Percentiles rank a stretch among this genome's conserved stretches.
These are phyloP conservation scores for Melanerpes formicivorus DNA, from an alignment of 2,113 vertebrate genomes.

Conservation along the genomic window DNA sequence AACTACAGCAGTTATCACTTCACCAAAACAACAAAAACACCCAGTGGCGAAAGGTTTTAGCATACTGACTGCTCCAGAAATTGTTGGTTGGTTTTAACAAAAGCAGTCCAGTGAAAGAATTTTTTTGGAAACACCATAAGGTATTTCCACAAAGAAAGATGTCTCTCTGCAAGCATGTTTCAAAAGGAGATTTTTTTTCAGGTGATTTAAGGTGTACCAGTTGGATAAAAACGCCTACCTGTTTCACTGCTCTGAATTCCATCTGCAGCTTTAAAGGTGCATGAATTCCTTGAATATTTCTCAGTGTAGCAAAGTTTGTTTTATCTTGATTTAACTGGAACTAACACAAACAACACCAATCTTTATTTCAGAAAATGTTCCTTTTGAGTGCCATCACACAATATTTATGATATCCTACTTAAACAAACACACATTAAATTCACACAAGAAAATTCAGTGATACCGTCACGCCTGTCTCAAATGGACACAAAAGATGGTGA, in stretches of 20 bases:
- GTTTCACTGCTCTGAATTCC: slow-evolving; percentile 92
- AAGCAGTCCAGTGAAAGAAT: not conserved
- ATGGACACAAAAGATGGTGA: fast-evolving
- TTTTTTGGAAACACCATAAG: not conserved
- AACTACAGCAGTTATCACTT: not conserved
- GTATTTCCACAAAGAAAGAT: not conserved
- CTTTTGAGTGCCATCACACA: not conserved
- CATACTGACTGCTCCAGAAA: not conserved
- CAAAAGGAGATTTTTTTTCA: not conserved
- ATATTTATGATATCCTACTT: not conserved
- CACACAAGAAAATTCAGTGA: not conserved
- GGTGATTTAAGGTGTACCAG: not conserved
- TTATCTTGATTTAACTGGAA: slow-evolving; percentile 92
- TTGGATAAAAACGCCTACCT: slow-evolving; percentile 73
- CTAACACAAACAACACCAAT: slow-evolving; percentile 71
- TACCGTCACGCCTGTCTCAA: not conserved
- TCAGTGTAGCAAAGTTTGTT: slow-evolving; percentile 88
- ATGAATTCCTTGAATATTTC: slow-evolving; percentile 93
- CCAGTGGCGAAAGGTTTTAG: not conserved
- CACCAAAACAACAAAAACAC: not conserved
- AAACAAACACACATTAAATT: not conserved
- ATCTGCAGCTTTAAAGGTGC: slow-evolving; percentile 93
- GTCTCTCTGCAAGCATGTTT: not conserved
- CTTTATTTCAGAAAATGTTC: not conserved
- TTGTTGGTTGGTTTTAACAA: not conserved